Evolutionary conservation across 2,888 invertebrate species (phyloP), one percentile per base, ranked within the genome.

Genomic region (Homarus gammarus): DNA sequence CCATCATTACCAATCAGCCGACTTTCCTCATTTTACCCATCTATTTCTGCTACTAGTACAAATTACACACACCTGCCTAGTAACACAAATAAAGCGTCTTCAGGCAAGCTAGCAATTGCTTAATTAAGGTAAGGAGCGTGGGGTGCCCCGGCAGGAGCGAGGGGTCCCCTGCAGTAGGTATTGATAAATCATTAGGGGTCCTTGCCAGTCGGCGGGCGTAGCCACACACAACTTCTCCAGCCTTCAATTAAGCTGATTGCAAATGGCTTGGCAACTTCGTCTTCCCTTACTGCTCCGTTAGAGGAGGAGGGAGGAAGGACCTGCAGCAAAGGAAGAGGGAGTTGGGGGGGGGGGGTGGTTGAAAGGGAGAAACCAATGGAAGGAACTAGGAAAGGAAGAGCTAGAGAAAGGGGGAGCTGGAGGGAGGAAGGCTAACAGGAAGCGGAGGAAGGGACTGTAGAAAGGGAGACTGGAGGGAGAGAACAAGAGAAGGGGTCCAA

Each of bases 181-280:
- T 64, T 64, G 64, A 27, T 27, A n/a, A 27, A 27, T 64, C 27
- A 64, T 64, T 64, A 64, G 27, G 3, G 64, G n/a, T 64, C 64
- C 64, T 64, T 27, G 64, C 27, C 27, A 64, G 64, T 64, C 64
- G 27, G 22, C 64, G 2, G 64, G 64, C 64, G 64, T 27, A 64
- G 27, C 64, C n/a, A 56, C 56, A 27, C 64, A 64, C 64, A 64
- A 64, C 27, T 64, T 64, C 3, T 64, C 64, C 64, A 64, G 64
- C 64, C 64, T n/a, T 64, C 64, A 64, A 64, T 64, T 64, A 64
- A 64, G 64, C 27, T 64, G 64, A 64, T 64, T 64, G 64, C 27
- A 64, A 64, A 64, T 64, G 64, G 31, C 64, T 64, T 27, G 5
- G 27, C 27, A 64, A 64, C 64, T 64, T 64, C 64, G 31, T 64